A percentile compares a stretch with the other conserved stretches of the same genome.
phyloP scores from a whole-genome alignment of 2,113 vertebrate genomes.

The Psilopogon haemacephalus region DNA sequence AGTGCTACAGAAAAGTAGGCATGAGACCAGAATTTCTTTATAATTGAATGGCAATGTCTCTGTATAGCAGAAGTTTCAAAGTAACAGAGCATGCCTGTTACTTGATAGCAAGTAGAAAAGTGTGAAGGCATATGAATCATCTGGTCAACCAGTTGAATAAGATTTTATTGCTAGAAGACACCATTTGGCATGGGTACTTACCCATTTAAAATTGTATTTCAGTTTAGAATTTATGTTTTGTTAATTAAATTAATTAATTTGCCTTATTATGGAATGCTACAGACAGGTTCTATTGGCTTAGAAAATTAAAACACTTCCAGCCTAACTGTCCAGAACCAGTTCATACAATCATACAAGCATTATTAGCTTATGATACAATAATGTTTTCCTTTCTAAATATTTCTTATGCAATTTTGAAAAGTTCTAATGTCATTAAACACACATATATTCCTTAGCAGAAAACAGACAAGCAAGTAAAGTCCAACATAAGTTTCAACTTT shows the following conservation, averaged over 20 bases:
- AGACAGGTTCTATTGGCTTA: constrained; percentile 1
- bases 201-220: background rate
- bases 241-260: constrained; percentile 39
- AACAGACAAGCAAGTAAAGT: background rate
- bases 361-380: background rate
- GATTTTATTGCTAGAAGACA: background rate
- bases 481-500: background rate
- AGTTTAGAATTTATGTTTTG: background rate
- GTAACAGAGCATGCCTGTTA: background rate
- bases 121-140: background rate
- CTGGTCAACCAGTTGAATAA: background rate
- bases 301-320: background rate
- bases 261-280: background rate
- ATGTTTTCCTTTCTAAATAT: background rate
- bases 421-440: background rate
- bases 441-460: background rate
- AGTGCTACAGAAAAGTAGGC: background rate
- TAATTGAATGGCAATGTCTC: background rate
- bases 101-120: constrained; percentile 1
- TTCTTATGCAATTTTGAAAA: background rate
- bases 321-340: constrained; percentile 22
- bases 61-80: background rate
- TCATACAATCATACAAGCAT: background rate
- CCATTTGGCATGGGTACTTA: constrained; percentile 6
- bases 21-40: background rate